Evolutionary conservation across 1,140 invertebrate genomes (phyloP), one percentile per base, ranked within the genome.

Genomic region (Heliothis virescens): DNA sequence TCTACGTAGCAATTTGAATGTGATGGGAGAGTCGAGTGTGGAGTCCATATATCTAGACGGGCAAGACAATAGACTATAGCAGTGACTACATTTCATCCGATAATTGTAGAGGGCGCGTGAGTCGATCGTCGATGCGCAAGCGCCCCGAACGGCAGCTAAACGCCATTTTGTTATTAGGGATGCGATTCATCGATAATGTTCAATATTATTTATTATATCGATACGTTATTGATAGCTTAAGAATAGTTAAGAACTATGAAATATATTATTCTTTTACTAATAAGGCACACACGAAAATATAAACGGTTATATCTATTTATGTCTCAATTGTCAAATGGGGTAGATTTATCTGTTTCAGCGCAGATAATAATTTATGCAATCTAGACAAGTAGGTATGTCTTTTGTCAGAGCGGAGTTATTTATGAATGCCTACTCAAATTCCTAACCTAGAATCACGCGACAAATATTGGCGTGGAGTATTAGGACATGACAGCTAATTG

Each of bases 1-100:
- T 21, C 13, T 67, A 57, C 34, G 62, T 78, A 78, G 60, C 75
- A 78, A 78, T 78, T 78, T 69, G 52, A 78, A 67, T 78, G 75
- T 78, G 75, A 78, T 78, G 63, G 63, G 75, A 77, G 75, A 69
- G 50, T 21, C 62, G 60, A 65, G 74, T 76, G 60, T 76, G 34
- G 50, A 78, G 75, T 69, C 74, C 59, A 78, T 69, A 78, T 78
- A 78, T 78, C 75, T 78, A 78, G 57, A 79, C 48, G 78, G 78
- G 82, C 71, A 82, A 83, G 79, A 85, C 84, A 87, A 87, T 87
- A 86, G 85, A 82, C 62, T 72, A 82, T 79, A 75, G 75, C 63
- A 77, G 81, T 65, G 85, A 69, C 81, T 84, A 87, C 85, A 87
- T 85, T 87, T 87, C 83, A 87, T 86, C 82, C 76, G 75, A 82